Base-by-base conservation (phyloP, 2,888 invertebrate species). In the Nephrotoma flavescens region DNA sequence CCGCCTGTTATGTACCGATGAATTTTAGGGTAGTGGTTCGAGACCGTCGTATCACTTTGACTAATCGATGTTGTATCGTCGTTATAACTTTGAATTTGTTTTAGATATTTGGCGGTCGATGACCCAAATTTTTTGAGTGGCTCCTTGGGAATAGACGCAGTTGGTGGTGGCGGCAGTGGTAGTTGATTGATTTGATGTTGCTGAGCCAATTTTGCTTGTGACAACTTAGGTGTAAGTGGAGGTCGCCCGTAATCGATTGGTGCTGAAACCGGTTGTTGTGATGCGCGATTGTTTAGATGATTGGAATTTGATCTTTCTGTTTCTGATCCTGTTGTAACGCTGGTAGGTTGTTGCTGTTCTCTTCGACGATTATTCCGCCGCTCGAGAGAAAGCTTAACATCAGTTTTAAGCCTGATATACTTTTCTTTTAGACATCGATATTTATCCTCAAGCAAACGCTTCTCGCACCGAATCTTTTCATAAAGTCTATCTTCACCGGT, bases 371-470 rank as follows among this genome's bases (percentile, higher is more conserved):
- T 94, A 90, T 94, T 95, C 11, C 96, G 93, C 42, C 95, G 94
- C 89, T 96, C 96, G 87, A 96, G 93, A 0, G 96, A 95, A 42
- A 95, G 91, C 91, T 96, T 95, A 9, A 96, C 95, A 88, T 97
- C 96, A 41, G 95, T 95, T 90, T 97, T 97, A 87, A 97, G 92
- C 12, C 95, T 92, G 41, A 95, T 93, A 89, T 97, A 96, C 91
- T 97, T 97, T 89, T 96, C 96, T 90, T 96, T 96, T 86, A 97
- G 92, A 87, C 95, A 95, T 86, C 94, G 93, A 90, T 97, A 97
- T 90, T 97, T 97, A 89, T 96, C 96, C 88, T 95, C 95, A 2
- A 96, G 90, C 83, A 95, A 90, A n/a, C 95, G 92, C 89, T 95
- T 95, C 89, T 95, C 95, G 89, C 94, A 95, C 4, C 95, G 93